Conservation (phyloP, 2,888 invertebrate genomes). For the Drosophila phalerata region DNA sequence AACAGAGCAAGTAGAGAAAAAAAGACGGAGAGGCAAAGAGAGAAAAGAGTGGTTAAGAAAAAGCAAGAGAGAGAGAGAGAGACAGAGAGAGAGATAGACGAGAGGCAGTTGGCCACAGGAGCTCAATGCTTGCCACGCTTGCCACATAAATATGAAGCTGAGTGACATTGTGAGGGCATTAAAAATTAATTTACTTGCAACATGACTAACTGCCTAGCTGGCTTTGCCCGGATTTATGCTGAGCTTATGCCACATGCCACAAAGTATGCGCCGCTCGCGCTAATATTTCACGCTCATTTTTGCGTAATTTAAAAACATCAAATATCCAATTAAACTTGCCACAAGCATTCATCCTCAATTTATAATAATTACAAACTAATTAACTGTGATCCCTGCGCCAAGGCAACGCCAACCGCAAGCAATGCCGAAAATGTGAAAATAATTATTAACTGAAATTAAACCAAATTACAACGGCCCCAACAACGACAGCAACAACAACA, state of each 20-base stretch:
- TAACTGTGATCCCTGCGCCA: conserved; percentile 76
- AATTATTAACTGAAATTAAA: conserved; percentile 81
- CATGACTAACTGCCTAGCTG: conserved; percentile 56
- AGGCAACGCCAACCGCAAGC: conserved; percentile 71
- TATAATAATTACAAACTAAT: conserved; percentile 84
- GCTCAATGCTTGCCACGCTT: conserved; percentile 46
- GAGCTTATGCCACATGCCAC: conserved; percentile 27
- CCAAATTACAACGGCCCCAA: conserved; percentile 63
- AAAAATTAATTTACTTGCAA: conserved; percentile 75
- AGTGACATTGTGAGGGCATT: conserved; percentile 71
- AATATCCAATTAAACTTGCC: conserved; percentile 81
- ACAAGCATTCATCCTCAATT: conserved; percentile 82
- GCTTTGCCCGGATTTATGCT: conserved; percentile 16
- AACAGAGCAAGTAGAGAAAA: conserved; percentile 19
- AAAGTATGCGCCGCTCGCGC: conserved; percentile 29
- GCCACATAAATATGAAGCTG: conserved; percentile 69
- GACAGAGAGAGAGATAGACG: not conserved
- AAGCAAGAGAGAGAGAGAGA: not conserved
- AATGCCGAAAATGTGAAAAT: conserved; percentile 77
- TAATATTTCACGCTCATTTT: conserved; percentile 73
- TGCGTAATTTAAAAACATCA: conserved; percentile 77
- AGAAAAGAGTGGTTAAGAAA: not conserved
- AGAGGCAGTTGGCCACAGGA: conserved; percentile 21
- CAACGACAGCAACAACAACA: conserved; percentile 14
- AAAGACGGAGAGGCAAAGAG: not conserved